phyloP scores from a whole-genome alignment of 1,140 invertebrate genomes.

The Tetramorium simillimum region DNA sequence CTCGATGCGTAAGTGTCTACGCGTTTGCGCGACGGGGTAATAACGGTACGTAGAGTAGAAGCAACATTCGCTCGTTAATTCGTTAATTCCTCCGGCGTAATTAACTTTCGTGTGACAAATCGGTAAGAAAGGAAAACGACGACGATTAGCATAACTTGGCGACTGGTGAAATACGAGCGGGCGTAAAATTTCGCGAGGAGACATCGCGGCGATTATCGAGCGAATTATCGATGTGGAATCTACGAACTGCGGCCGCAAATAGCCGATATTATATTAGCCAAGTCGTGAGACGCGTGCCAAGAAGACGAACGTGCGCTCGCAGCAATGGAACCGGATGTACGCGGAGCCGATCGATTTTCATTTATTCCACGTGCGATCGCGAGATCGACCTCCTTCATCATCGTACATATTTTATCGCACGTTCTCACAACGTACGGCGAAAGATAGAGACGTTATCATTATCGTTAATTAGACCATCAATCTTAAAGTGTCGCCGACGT shows the following conservation, averaged over 20 bases:
- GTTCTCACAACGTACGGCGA: neutral
- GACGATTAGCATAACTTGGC: neutral
- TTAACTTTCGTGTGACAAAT: slow-evolving; percentile 39
- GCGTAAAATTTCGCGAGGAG: slow-evolving; percentile 3
- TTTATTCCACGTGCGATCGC: slow-evolving; percentile 35
- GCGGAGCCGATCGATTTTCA: slow-evolving; percentile 17
- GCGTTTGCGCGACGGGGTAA: slow-evolving; percentile 19
- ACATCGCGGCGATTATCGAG: slow-evolving; percentile 13
- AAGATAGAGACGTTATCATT: neutral
- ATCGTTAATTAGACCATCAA: neutral
- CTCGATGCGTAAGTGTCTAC: slow-evolving; percentile 28
- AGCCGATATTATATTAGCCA: slow-evolving; percentile 10
- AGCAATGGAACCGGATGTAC: neutral
- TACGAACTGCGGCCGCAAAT: neutral
- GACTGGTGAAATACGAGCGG: neutral
- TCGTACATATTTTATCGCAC: neutral
- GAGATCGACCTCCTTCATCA: slow-evolving; percentile 18
- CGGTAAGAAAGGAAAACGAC: slow-evolving; percentile 1
- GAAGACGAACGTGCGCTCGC: neutral
- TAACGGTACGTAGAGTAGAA: slow-evolving; percentile 43
- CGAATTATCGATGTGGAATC: slow-evolving; percentile 17
- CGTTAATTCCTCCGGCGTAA: slow-evolving; percentile 30
- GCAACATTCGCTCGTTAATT: slow-evolving; percentile 28
- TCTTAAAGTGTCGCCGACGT: neutral
- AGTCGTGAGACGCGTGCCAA: slow-evolving; percentile 13